Base-by-base conservation (phyloP, 2,113 vertebrate species). In the Sinocyclocheilus rhinocerous region DNA sequence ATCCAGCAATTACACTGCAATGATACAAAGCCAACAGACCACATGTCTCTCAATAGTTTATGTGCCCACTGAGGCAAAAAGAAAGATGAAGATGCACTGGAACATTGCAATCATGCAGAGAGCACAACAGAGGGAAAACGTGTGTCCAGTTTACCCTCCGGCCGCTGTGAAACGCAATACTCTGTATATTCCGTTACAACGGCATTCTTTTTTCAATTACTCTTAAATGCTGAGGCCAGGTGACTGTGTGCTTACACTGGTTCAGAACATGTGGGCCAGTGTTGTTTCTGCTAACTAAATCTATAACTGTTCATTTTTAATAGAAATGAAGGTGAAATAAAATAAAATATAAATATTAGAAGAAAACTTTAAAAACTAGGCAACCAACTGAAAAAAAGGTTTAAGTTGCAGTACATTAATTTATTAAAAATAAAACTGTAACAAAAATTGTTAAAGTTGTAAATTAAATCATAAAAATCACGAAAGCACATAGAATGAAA, bases 1-100 rank as follows among this genome's bases (percentile, higher is more conserved):
- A 24, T 33, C 69, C 13, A 88, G 87, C 78, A 90, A 87, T 88
- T 86, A 70, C 81, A 84, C 61, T 81, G 85, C 67, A 87, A 79
- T 26, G 59, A 81, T 50, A 42, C 36, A 48, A 67, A 81, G 42
- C 13, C 9, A 81, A 26, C 59, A 81, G 59, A 45, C 52, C 55
- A 80, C 36, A 63, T 10, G 77, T 26, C 57, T 10, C 78, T 45
- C 4, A 45, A n/a, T 11, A 13, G n/a, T 69, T 69, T 69, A 8
- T 50, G 4, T 33, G 63, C 16, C 42, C 5, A 50, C 2, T 67
- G 36, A 69, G n/a, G 39, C n/a, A 48, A 52, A 82, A 12, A 20
- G 42, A 50, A 69, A 29, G 24, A 45, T 42, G 42, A 45, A 45
- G 42, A 82, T 70, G 45, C n/a, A 67, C 26, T 50, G 11, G 22